phyloP scores from a whole-genome alignment of 2,888 invertebrate species.

The Ectemnius lituratus region DNA sequence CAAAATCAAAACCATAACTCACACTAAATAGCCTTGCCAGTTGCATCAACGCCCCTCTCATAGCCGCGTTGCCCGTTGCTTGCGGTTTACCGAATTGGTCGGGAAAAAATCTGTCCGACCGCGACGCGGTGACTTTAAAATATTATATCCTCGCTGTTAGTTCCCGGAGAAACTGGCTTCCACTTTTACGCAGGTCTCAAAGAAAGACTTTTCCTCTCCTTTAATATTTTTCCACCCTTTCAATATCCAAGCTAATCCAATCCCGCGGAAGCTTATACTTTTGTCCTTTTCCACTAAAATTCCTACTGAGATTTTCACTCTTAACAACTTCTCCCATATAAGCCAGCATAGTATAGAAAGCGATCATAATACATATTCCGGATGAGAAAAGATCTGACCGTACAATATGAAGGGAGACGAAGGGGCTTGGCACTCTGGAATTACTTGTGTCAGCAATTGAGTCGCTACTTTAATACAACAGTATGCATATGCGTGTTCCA shows the following conservation, averaged over 20 bases:
- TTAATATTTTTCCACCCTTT: too few relatives aligned
- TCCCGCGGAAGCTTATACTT: too few relatives aligned
- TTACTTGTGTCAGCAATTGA: slow-evolving; percentile 27
- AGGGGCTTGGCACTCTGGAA: background rate
- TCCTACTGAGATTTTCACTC: too few relatives aligned
- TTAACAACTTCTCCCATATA: too few relatives aligned
- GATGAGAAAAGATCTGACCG: too few relatives aligned
- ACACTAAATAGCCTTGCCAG: slow-evolving; percentile 66
- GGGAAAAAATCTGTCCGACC: slow-evolving; percentile 26
- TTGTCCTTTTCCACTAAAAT: too few relatives aligned
- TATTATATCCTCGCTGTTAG: slow-evolving; percentile 16
- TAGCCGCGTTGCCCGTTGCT: slow-evolving; percentile 31
- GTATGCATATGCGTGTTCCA: slow-evolving; percentile 52
- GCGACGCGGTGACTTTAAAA: slow-evolving; percentile 17
- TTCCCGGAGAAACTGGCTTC: background rate
- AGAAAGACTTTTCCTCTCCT: background rate
- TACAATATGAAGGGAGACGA: background rate
- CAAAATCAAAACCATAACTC: slow-evolving; percentile 72
- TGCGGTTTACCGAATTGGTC: slow-evolving; percentile 50
- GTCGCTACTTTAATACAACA: slow-evolving; percentile 56
- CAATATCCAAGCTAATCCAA: too few relatives aligned
- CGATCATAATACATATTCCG: too few relatives aligned
- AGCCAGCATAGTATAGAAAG: too few relatives aligned
- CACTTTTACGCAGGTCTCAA: background rate
- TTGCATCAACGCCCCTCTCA: slow-evolving; percentile 60